phyloP scores from a whole-genome alignment of 2,888 invertebrate genomes.

The Pogonocherus hispidulus region DNA sequence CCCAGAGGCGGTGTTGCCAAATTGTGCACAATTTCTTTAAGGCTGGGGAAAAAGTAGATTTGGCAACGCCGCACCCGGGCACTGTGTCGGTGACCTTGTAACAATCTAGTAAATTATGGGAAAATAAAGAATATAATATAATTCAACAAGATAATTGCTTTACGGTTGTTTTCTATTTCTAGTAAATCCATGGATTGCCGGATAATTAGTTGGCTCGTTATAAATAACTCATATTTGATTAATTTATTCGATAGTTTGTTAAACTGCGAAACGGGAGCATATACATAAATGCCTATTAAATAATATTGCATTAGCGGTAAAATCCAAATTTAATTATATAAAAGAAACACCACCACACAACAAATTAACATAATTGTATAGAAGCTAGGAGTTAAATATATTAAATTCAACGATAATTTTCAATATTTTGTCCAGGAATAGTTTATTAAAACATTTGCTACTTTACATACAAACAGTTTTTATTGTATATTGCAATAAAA shows the following conservation, averaged over 20 bases:
- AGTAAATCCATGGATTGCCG: conserved; percentile 2
- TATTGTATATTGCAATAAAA: too few species aligned
- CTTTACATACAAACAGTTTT: too few species aligned
- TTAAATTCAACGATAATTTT: conserved; percentile 6
- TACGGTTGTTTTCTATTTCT: not conserved
- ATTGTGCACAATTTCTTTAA: too few species aligned
- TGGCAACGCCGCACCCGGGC: too few species aligned
- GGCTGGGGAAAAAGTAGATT: too few species aligned
- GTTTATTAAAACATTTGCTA: too few species aligned
- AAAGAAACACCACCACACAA: not conserved
- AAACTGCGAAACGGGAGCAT: conserved; percentile 3
- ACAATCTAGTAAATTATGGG: too few species aligned
- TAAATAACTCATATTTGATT: conserved; percentile 6
- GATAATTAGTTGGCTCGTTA: conserved; percentile 7
- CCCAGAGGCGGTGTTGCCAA: too few species aligned
- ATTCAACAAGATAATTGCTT: conserved; percentile 1
- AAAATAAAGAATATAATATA: too few species aligned
- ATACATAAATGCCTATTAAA: conserved; percentile 3
- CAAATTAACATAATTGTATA: conserved; percentile 4
- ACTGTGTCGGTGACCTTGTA: too few species aligned
- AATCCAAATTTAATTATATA: conserved; percentile 14
- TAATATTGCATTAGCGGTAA: not conserved
- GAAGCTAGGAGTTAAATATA: too few species aligned
- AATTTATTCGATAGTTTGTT: conserved; percentile 5
- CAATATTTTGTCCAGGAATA: too few species aligned